These are phyloP conservation scores for Erebia epiphron DNA, from an alignment of 2,888 invertebrate genomes.

Conservation along the genomic window DNA sequence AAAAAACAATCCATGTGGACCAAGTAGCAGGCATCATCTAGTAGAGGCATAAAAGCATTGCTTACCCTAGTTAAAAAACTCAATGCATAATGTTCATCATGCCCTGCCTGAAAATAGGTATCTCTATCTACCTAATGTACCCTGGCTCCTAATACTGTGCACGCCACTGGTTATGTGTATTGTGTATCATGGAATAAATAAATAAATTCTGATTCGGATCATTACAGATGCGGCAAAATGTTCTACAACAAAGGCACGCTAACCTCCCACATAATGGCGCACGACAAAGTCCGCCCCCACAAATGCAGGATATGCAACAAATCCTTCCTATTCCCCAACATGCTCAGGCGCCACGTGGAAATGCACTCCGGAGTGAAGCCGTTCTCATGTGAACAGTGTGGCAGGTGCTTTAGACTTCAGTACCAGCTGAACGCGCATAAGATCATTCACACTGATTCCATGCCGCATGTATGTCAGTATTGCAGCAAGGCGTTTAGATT, in stretches of 20 bases:
- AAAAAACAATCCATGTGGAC: no score
- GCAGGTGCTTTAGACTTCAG: conserved; percentile 82
- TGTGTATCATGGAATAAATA: no score
- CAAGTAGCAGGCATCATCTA: no score
- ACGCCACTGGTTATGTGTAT: no score
- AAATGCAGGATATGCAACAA: conserved; percentile 72
- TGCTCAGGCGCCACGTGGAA: conserved; percentile 71
- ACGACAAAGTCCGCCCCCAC: conserved; percentile 69
- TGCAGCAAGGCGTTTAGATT: conserved; percentile 90
- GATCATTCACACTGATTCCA: conserved; percentile 89
- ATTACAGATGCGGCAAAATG: conserved; percentile 66
- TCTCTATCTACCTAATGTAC: no score
- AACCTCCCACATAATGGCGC: conserved; percentile 72
- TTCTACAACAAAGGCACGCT: conserved; percentile 74
- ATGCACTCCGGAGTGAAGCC: conserved; percentile 75
- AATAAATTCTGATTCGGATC: no score
- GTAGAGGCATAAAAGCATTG: no score
- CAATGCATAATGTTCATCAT: no score
- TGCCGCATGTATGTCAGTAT: conserved; percentile 89
- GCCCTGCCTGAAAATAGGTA: no score
- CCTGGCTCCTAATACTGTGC: no score
- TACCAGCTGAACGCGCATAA: conserved; percentile 89
- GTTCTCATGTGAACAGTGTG: conserved; percentile 73
- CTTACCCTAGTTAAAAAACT: no score
- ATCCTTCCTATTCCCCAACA: conserved; percentile 71